phyloP scores from a whole-genome alignment of 2,797 vertebrate species.

The Falco concolor region DNA sequence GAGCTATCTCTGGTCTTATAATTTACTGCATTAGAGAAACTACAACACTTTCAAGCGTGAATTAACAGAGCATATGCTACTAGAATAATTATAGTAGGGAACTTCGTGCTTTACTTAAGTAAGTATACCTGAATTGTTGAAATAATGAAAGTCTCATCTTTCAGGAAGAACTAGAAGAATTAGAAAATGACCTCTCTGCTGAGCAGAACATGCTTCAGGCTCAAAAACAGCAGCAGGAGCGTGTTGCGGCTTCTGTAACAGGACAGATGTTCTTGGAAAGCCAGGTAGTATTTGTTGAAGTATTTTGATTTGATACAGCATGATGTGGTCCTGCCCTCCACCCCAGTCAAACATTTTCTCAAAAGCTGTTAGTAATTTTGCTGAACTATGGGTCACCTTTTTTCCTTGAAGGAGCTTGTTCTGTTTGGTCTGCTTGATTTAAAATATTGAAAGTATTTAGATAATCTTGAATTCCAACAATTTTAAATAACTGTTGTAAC shows the following conservation, averaged over 20 bases:
- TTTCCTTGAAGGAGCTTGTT: background rate
- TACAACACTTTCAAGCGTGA: background rate
- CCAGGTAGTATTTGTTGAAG: constrained; percentile 78
- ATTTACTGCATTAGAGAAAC: background rate
- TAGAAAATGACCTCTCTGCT: constrained; percentile 83
- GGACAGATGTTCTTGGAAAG: constrained; percentile 97
- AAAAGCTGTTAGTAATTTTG: background rate
- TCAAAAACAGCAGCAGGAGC: constrained; percentile 90
- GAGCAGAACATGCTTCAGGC: constrained; percentile 83
- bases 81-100: background rate
- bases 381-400: background rate
- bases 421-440: background rate
- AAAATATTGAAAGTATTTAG: background rate
- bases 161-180: constrained; percentile 85
- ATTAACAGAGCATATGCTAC: background rate
- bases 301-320: background rate
- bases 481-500: background rate
- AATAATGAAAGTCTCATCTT: background rate
- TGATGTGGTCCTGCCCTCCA: background rate
- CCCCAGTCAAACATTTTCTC: background rate
- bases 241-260: constrained; percentile 88
- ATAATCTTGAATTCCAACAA: background rate
- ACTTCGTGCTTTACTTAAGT: background rate
- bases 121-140: background rate
- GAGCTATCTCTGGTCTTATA: background rate